These are phyloP conservation scores for Himantopus leucocephalus DNA, from an alignment of 2,113 vertebrate species.

Conservation along the genomic window DNA sequence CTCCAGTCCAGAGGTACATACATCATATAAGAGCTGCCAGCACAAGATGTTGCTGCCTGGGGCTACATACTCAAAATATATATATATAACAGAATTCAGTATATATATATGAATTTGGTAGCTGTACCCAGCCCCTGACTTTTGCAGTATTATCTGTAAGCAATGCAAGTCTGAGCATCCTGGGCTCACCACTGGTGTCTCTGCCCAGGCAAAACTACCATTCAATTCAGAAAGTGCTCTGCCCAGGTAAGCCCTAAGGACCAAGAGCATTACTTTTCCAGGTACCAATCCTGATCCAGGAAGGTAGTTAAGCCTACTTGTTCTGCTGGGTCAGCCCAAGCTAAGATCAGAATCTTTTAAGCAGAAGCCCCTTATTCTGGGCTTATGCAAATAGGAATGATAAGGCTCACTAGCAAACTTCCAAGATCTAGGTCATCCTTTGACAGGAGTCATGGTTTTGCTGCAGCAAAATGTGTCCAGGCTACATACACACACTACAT, in stretches of 20 bases:
- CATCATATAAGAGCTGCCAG: neutral
- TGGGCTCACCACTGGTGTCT: neutral
- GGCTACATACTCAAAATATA: neutral
- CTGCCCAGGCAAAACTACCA: neutral
- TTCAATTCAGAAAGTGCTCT: neutral
- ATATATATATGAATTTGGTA: neutral
- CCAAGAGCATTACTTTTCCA: neutral
- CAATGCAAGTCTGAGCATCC: neutral
- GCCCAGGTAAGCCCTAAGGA: neutral
- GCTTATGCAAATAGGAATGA: neutral
- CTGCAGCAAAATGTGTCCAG: neutral
- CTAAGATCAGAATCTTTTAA: neutral
- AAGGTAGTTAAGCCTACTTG: neutral
- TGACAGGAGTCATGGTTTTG: neutral
- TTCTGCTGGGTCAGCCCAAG: neutral
- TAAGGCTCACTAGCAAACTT: neutral
- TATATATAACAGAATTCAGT: neutral
- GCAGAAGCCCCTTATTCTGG: neutral
- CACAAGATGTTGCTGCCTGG: neutral
- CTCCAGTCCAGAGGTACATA: neutral
- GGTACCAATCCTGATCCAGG: neutral
- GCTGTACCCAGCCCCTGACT: neutral
- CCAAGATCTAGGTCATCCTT: neutral
- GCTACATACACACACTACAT: neutral
- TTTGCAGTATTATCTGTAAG: neutral